phyloP scores from a whole-genome alignment of 1,140 invertebrate genomes.

The Varroa destructor region DNA sequence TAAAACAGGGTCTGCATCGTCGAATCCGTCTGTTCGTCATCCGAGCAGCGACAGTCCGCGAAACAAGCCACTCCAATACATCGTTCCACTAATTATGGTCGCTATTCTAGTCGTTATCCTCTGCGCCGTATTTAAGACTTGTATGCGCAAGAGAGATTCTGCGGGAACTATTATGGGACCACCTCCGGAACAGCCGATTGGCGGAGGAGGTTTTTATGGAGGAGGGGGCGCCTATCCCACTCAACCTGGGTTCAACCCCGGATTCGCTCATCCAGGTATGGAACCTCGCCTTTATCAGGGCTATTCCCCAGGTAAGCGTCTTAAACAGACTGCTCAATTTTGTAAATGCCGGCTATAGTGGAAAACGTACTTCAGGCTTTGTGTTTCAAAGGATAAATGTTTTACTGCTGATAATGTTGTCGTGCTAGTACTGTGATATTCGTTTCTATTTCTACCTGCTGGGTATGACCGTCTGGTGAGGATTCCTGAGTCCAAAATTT shows the following conservation, averaged over 20 bases:
- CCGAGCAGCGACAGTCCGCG: background rate
- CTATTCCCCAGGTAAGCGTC: too few relatives aligned
- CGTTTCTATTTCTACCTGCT: too few relatives aligned
- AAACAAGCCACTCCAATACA: background rate
- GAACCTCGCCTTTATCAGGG: too few relatives aligned
- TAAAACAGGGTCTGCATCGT: too few relatives aligned
- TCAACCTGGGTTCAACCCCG: constrained; percentile 21
- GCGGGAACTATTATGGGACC: constrained; percentile 7
- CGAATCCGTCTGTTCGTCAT: background rate
- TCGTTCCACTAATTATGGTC: constrained; percentile 13
- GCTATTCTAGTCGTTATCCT: constrained; percentile 12
- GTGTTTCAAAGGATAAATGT: too few relatives aligned
- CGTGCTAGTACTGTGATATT: too few relatives aligned
- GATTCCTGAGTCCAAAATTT: too few relatives aligned
- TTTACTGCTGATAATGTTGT: too few relatives aligned
- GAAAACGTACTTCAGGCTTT: too few relatives aligned
- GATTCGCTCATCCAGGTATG: constrained; percentile 15
- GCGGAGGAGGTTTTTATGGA: constrained; percentile 1
- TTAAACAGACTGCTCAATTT: too few relatives aligned
- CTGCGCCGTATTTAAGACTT: constrained; percentile 7
- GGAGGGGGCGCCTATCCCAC: constrained; percentile 9
- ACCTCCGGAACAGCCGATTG: background rate
- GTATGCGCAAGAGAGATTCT: background rate
- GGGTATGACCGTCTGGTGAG: too few relatives aligned
- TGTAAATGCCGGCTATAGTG: too few relatives aligned